Percentiles rank a stretch among this genome's conserved stretches.
Conservation (phyloP, 2,888 invertebrate genomes). For the Calliphora vomitoria region DNA sequence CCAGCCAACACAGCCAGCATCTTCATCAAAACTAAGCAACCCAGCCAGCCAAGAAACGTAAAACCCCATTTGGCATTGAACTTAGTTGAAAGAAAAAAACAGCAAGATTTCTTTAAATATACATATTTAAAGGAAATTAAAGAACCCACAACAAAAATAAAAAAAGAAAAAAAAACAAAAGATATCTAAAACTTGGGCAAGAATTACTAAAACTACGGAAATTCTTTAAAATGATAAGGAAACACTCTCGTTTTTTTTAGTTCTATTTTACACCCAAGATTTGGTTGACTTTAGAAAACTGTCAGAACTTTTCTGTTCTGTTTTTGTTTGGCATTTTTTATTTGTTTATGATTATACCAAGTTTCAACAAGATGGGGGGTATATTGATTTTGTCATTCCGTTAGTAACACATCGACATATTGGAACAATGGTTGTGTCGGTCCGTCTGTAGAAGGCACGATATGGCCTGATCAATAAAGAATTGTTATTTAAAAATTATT, state of each 20-base stretch:
- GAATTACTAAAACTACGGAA: conserved; percentile 38
- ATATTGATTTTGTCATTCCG: too few species aligned
- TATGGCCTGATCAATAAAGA: too few species aligned
- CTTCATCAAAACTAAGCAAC: background rate
- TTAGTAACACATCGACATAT: too few species aligned
- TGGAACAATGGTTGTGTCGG: too few species aligned
- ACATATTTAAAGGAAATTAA: conserved; percentile 47
- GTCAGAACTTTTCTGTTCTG: background rate
- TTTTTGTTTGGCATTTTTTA: background rate
- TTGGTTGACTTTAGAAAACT: conserved; percentile 9
- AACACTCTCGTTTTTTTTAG: conserved; percentile 17
- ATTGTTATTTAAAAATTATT: too few species aligned
- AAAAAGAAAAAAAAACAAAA: conserved; percentile 36
- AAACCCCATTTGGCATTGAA: conserved; percentile 62
- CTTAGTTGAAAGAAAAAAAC: conserved; percentile 30
- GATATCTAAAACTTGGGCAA: conserved; percentile 12
- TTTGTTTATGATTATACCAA: too few species aligned
- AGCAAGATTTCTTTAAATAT: background rate
- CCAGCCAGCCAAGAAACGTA: background rate
- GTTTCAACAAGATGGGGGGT: too few species aligned
- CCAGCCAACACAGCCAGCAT: background rate
- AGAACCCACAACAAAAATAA: conserved; percentile 26
- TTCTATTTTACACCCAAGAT: background rate
- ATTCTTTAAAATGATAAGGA: conserved; percentile 51
- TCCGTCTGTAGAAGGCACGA: too few species aligned